phyloP scores from a whole-genome alignment of 2,797 vertebrate genomes.

The Chloroceryle inda region DNA sequence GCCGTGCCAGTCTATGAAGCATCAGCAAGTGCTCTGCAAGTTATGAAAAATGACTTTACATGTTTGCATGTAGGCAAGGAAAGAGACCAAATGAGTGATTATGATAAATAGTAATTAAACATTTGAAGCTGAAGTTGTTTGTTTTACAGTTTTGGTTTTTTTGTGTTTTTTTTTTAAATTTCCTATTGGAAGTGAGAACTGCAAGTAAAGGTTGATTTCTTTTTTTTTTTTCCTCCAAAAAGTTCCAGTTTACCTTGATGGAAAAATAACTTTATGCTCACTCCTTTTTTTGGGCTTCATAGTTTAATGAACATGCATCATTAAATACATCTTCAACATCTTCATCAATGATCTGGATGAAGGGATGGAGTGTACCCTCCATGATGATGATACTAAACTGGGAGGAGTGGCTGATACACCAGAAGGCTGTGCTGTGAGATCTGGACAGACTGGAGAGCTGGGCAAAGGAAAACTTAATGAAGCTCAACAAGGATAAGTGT shows the following conservation, averaged over 20 bases:
- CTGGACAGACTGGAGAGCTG: no score
- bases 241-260: neutral
- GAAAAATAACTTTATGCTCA: neutral
- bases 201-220: neutral
- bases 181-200: neutral
- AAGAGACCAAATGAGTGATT: neutral
- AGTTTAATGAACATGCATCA: neutral
- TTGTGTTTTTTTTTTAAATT: neutral
- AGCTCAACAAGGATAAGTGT: no score
- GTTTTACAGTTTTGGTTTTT: neutral
- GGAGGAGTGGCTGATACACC: no score
- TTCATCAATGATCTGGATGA: no score
- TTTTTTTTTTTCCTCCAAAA: fast-evolving
- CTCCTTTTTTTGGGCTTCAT: neutral
- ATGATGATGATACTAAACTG: no score
- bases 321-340: neutral
- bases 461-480: no score
- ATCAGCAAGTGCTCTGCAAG: neutral
- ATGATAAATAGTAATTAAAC: neutral
- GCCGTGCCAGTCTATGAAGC: neutral
- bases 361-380: no score
- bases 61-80: neutral
- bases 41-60: neutral
- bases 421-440: no score
- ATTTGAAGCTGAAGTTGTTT: neutral